phyloP scores from a whole-genome alignment of 2,888 invertebrate species.

The Furcula furcula region DNA sequence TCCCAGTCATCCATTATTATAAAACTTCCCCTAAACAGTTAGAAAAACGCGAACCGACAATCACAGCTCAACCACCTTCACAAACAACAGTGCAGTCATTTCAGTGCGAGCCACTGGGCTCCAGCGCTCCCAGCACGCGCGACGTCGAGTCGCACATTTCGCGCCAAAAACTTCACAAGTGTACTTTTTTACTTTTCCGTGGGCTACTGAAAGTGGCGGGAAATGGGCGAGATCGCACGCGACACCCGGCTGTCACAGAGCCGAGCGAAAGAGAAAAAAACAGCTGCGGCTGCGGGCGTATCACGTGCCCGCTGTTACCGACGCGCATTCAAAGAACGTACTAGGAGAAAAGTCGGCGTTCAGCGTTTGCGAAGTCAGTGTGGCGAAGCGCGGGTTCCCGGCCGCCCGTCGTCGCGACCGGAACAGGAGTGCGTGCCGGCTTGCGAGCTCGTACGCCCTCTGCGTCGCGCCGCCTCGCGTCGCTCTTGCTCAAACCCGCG shows the following conservation, averaged over 20 bases:
- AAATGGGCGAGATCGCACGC: slow-evolving; percentile 69
- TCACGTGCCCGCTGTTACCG: slow-evolving; percentile 75
- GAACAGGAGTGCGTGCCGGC: slow-evolving; percentile 78
- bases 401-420: slow-evolving; percentile 81
- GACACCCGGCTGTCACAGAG: slow-evolving; percentile 68
- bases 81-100: slow-evolving; percentile 54
- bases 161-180: slow-evolving; percentile 71
- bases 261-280: slow-evolving; percentile 75
- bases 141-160: slow-evolving; percentile 53
- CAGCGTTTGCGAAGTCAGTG: slow-evolving; percentile 65
- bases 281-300: slow-evolving; percentile 70
- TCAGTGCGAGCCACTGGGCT: slow-evolving; percentile 51
- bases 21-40: slow-evolving; percentile 46
- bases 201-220: slow-evolving; percentile 61
- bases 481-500: slow-evolving; percentile 56
- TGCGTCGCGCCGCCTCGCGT: slow-evolving; percentile 82
- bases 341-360: slow-evolving; percentile 67
- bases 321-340: slow-evolving; percentile 74
- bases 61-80: slow-evolving; percentile 61
- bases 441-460: slow-evolving; percentile 78
- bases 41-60: slow-evolving; percentile 43
- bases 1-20: slow-evolving; percentile 82
- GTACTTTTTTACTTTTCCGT: slow-evolving; percentile 49
- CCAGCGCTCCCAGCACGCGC: slow-evolving; percentile 33
- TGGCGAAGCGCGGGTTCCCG: slow-evolving; percentile 76